A percentile compares a stretch with the other conserved stretches of the same genome.
Conservation (phyloP, 2,888 invertebrate species). For the Oxytorus armatus region DNA sequence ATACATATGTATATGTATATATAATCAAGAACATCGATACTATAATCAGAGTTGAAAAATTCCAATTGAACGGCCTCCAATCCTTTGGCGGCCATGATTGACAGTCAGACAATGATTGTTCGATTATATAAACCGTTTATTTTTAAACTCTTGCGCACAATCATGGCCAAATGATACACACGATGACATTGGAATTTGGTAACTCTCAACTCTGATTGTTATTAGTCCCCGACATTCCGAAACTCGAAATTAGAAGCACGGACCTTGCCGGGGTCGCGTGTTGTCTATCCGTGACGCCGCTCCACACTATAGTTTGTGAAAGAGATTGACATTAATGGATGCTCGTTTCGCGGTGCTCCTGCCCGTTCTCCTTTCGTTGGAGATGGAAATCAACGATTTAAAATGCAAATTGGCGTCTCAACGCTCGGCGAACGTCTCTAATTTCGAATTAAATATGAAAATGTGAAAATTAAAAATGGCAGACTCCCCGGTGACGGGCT, state of each 20-base stretch:
- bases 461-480: too few relatives aligned
- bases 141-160: constrained; percentile 32
- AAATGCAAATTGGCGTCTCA: constrained; percentile 16
- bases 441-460: too few relatives aligned
- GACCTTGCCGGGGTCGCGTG: background rate
- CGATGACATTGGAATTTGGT: background rate
- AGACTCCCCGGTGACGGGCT: too few relatives aligned
- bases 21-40: background rate
- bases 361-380: constrained; percentile 18
- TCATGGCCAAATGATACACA: constrained; percentile 28
- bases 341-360: background rate
- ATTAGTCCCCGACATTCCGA: constrained; percentile 4
- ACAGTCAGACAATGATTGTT: constrained; percentile 32
- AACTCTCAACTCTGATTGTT: background rate
- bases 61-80: constrained; percentile 19
- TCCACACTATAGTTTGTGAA: too few relatives aligned
- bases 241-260: background rate
- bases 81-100: constrained; percentile 36
- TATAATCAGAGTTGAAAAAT: constrained; percentile 33
- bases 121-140: constrained; percentile 29
- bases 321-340: constrained; percentile 11
- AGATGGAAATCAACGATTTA: constrained; percentile 3
- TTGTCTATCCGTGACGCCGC: too few relatives aligned
- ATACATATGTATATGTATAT: background rate
- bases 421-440: background rate